A percentile compares a stretch with the other conserved stretches of the same genome.
Evolutionary conservation across 2,113 vertebrate genomes (phyloP).

Genomic region (Eurypyga helias): DNA sequence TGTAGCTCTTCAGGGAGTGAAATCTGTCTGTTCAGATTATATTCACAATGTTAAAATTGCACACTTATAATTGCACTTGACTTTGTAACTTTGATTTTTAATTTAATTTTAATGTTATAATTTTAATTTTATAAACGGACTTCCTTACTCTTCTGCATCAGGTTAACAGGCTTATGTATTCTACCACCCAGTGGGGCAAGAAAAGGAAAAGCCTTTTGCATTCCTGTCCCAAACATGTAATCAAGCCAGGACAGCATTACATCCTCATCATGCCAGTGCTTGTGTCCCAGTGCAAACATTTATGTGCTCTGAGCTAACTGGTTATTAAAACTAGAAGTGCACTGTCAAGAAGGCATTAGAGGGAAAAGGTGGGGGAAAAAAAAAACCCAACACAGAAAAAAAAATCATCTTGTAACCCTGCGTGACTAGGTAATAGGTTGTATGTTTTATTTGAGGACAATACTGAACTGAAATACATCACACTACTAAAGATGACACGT

Average conservation of each 20-base stretch:
- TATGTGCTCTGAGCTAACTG: background rate
- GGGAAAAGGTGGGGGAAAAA: background rate
- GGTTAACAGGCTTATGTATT: background rate
- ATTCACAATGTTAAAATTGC: background rate
- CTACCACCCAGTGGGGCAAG: background rate
- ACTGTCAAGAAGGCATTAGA: background rate
- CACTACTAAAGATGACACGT: background rate
- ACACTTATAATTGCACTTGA: background rate
- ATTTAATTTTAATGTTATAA: background rate
- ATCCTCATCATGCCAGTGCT: background rate
- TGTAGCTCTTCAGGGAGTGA: background rate
- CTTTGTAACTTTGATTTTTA: background rate
- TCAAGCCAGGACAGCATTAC: background rate
- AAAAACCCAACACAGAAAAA: background rate
- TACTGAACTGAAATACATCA: background rate
- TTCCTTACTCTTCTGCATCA: background rate
- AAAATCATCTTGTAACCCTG: background rate
- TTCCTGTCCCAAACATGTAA: background rate
- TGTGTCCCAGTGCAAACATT: background rate
- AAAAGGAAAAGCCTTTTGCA: background rate
- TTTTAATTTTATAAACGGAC: background rate
- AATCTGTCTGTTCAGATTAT: background rate
- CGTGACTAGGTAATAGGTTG: background rate
- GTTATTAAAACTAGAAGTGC: background rate
- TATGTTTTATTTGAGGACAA: background rate